Base-by-base conservation (phyloP, 2,888 invertebrate genomes). In the Pharmacophagus antenor region DNA sequence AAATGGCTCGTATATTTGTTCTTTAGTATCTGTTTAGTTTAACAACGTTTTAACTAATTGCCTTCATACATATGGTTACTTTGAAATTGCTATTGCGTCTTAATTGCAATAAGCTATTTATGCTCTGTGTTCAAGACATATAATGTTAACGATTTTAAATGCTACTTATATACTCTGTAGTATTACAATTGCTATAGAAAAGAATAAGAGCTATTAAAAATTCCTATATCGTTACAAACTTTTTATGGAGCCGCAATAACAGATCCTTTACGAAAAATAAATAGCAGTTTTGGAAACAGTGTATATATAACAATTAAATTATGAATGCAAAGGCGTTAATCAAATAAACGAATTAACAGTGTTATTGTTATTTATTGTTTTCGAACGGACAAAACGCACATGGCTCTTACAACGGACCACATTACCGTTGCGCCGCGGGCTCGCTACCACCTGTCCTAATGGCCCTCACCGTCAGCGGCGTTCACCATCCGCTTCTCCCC, bases 341-440 rank as follows among this genome's bases (percentile, higher is more conserved):
- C 47, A 53, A 54, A 25, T 49, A 42, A 42, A 41, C 12, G 25
- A 54, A 58, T 58, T 53, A 54, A 53, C 58, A 41, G 42, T n/a
- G 27, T 54, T n/a, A 59, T 44, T 50, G 42, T 50, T 54, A 59
- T 50, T 55, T 55, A 31, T 51, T 22, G 49, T 50, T 49, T 31
- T 25, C 6, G 42, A 53, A 53, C 37, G n/a, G 23, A 42, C 12
- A 27, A 27, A 49, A 50, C 50, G 56, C 61, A 62, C 52, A 60
- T 60, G 63, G 61, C 56, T 58, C 22, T 42, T 62, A 62, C 63
- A 63, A 60, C 62, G 58, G 58, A 55, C 55, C 18, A 48, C 37
- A 56, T 65, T 58, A 65, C 77, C 81, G 82, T 82, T 82, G 73
- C 65, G 84, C 85, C 83, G 58, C 68, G 66, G 79, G 84, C 81